These are phyloP conservation scores for Stictocephala bisonia DNA, from an alignment of 2,888 invertebrate species.

Conservation along the genomic window DNA sequence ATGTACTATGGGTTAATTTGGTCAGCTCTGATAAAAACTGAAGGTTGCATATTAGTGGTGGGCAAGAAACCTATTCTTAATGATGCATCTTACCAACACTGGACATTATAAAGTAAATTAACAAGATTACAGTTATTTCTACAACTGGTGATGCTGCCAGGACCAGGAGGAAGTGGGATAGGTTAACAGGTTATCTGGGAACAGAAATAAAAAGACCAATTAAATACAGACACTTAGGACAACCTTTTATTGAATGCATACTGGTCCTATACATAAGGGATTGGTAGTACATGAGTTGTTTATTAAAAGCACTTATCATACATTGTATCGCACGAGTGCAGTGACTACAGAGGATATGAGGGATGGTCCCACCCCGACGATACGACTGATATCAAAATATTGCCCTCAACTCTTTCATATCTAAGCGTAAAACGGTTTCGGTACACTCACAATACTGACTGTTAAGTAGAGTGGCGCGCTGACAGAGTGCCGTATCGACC, in stretches of 20 bases:
- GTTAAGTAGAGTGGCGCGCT: neutral
- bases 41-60: too few relatives aligned
- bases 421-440: slow-evolving; percentile 33
- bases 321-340: slow-evolving; percentile 10
- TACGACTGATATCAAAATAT: slow-evolving; percentile 10
- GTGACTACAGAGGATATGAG: neutral
- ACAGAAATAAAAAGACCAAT: slow-evolving; percentile 33
- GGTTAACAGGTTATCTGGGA: slow-evolving; percentile 9
- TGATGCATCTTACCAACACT: too few relatives aligned
- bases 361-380: slow-evolving; percentile 24
- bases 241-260: slow-evolving; percentile 71
- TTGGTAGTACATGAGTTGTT: slow-evolving; percentile 46
- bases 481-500: slow-evolving; percentile 2
- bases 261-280: slow-evolving; percentile 66
- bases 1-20: too few relatives aligned
- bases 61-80: too few relatives aligned
- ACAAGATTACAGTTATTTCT: too few relatives aligned
- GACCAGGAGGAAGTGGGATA: neutral
- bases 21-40: too few relatives aligned
- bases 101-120: too few relatives aligned
- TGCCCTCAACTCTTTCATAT: slow-evolving; percentile 1
- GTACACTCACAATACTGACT: too few relatives aligned
- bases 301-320: slow-evolving; percentile 54
- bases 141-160: too few relatives aligned
- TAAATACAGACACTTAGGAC: slow-evolving; percentile 63